Evolutionary conservation across 2,113 vertebrate genomes (phyloP).

Genomic region (Scolopax mira): DNA sequence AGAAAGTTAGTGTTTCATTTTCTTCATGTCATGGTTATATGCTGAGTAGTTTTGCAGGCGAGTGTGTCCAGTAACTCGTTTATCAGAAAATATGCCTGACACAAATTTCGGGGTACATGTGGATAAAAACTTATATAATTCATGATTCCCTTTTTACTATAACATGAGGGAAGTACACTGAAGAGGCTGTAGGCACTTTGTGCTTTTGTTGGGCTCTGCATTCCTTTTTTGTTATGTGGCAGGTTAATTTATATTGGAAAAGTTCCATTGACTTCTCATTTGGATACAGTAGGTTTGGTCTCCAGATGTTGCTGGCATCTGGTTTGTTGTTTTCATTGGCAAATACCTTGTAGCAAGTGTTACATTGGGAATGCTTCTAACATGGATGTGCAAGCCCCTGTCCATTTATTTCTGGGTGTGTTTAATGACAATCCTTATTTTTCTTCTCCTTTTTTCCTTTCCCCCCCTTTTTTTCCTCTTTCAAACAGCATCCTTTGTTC

Average conservation of each 20-base stretch:
- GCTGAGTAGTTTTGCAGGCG: not conserved
- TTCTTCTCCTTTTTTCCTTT: not conserved
- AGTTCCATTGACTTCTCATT: not conserved
- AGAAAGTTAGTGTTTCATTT: not conserved
- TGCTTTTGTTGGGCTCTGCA: not conserved
- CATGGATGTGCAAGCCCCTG: not conserved
- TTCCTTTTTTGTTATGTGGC: not conserved
- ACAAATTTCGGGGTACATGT: not conserved
- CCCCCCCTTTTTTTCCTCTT: not conserved
- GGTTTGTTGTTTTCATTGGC: conserved; percentile 21
- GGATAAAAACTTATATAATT: not conserved
- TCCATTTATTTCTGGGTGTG: not conserved
- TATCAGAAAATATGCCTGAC: not conserved
- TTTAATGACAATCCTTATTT: not conserved
- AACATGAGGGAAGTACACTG: not conserved
- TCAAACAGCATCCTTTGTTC: not conserved
- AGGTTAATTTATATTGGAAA: not conserved
- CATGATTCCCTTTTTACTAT: not conserved
- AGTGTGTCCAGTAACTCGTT: not conserved
- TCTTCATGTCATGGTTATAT: not conserved
- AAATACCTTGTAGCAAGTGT: not conserved
- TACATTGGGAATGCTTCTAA: not conserved
- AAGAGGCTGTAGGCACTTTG: not conserved
- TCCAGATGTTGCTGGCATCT: conserved; percentile 19
- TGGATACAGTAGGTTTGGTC: not conserved